Conservation (phyloP, 2,797 vertebrate genomes). For the Anguilla megastoma region DNA sequence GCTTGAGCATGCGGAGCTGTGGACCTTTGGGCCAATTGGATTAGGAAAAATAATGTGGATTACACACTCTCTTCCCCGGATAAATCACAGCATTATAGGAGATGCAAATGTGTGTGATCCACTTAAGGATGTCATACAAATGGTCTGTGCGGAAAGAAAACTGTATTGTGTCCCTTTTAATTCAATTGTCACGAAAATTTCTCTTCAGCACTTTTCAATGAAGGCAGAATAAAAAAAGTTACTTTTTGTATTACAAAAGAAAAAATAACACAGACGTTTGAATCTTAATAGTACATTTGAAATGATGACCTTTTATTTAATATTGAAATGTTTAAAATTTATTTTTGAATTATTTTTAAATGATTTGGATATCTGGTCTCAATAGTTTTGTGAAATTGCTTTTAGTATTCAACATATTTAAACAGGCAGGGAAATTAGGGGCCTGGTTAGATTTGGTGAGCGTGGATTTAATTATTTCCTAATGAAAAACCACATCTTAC, state of each 20-base stretch:
- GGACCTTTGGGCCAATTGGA: slow-evolving; percentile 11
- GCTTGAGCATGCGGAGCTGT: background rate
- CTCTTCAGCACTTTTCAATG: background rate
- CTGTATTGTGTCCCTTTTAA: slow-evolving; percentile 52
- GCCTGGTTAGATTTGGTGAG: background rate
- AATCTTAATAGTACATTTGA: background rate
- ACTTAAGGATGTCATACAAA: slow-evolving; percentile 16
- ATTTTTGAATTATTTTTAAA: background rate
- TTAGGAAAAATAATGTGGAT: slow-evolving; percentile 12
- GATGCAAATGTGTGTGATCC: slow-evolving; percentile 14
- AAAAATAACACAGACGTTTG: background rate
- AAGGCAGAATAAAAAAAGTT: background rate
- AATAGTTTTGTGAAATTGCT: background rate
- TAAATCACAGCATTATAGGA: slow-evolving; percentile 23
- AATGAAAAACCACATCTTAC: background rate
- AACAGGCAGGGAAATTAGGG: background rate
- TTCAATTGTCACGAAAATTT: slow-evolving; percentile 51
- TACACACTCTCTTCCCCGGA: background rate
- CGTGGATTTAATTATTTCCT: background rate
- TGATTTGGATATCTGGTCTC: background rate
- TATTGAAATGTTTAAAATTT: background rate
- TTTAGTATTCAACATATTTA: background rate
- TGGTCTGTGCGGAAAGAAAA: slow-evolving; percentile 55
- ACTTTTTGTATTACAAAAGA: background rate
- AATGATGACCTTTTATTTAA: background rate